A percentile compares a stretch with the other conserved stretches of the same genome.
Conservation (phyloP, 1,140 invertebrate genomes). For the Platyscapa corneri region DNA sequence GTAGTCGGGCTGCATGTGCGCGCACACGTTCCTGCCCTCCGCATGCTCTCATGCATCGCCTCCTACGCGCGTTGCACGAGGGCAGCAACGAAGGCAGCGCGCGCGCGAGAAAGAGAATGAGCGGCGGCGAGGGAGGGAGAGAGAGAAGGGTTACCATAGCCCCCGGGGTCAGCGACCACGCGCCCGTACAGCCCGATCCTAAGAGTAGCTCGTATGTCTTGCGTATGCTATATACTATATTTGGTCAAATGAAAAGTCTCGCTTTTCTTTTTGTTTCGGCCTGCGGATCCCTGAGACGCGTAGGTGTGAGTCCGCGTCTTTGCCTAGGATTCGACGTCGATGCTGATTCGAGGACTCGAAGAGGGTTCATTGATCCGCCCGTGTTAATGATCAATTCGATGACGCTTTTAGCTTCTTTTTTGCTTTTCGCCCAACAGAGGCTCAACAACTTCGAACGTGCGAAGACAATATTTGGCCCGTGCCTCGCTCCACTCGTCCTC, state of each 20-base stretch:
- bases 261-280: neutral
- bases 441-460: neutral
- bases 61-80: slow-evolving; percentile 29
- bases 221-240: no score
- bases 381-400: neutral
- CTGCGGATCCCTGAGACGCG: neutral
- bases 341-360: neutral
- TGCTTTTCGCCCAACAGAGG: neutral
- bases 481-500: neutral
- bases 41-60: slow-evolving; percentile 21
- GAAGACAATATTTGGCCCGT: neutral
- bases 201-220: slow-evolving; percentile 9
- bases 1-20: neutral
- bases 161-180: slow-evolving; percentile 64
- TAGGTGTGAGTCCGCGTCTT: neutral
- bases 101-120: neutral
- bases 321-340: neutral
- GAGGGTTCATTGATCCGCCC: neutral
- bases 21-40: slow-evolving; percentile 27
- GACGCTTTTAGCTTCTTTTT: neutral
- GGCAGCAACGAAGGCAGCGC: slow-evolving; percentile 1
- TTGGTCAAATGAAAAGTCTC: slow-evolving; percentile 11
- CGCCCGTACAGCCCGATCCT: slow-evolving; percentile 1
- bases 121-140: neutral
- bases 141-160: slow-evolving; percentile 65